Conservation (phyloP, 2,113 vertebrate species). For the Nymphicus hollandicus region DNA sequence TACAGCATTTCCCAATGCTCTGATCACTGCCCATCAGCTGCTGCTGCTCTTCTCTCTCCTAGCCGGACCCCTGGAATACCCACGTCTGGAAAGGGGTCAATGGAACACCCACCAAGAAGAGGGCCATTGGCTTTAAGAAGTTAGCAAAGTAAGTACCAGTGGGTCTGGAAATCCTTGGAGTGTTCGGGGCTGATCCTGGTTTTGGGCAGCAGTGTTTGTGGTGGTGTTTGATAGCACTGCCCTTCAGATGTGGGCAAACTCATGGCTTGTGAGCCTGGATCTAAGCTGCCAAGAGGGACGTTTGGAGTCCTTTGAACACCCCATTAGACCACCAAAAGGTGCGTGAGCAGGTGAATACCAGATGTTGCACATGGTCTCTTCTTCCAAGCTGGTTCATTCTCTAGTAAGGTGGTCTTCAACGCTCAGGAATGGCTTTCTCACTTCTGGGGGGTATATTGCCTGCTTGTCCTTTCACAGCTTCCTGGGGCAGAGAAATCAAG, state of each 20-base stretch:
- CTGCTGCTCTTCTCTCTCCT: neutral
- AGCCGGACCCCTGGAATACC: constrained; percentile 94
- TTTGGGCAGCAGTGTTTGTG: neutral
- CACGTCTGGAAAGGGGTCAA: constrained; percentile 94
- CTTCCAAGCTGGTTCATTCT: neutral
- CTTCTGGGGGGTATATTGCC: neutral
- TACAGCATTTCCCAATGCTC: neutral
- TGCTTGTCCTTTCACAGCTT: neutral
- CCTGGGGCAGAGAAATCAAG: neutral
- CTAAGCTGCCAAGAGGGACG: neutral
- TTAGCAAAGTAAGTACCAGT: constrained; percentile 88
- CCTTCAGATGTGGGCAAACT: fast-evolving
- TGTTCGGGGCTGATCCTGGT: neutral
- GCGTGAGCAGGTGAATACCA: neutral
- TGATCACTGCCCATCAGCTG: neutral
- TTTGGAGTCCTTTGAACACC: neutral
- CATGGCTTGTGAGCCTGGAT: neutral
- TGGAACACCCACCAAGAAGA: constrained; percentile 94
- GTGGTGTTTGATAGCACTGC: fast-evolving
- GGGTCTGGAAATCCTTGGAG: neutral
- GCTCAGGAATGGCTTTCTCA: neutral
- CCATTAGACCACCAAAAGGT: neutral
- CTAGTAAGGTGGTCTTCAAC: neutral
- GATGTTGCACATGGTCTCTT: neutral
- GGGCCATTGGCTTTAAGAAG: constrained; percentile 97